Evolutionary conservation across 2,797 vertebrate species (phyloP).

Genomic region (Pygocentrus nattereri): DNA sequence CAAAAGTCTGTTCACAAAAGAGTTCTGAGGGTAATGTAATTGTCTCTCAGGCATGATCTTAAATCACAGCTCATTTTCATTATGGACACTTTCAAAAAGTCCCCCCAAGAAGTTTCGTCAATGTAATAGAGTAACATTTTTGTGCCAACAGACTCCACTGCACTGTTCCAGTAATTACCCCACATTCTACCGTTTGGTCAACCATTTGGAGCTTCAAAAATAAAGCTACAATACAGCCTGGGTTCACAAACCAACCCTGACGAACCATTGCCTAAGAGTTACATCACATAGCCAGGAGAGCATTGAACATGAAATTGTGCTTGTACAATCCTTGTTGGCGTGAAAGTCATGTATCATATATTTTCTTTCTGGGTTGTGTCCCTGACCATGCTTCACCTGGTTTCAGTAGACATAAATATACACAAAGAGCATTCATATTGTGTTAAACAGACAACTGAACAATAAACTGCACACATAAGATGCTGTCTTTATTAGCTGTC

Average conservation of each 20-base stretch:
- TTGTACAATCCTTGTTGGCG: slow-evolving; percentile 7
- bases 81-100: no score
- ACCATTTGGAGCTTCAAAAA: slow-evolving; percentile 29
- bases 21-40: no score
- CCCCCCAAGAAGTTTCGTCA: background rate
- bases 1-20: no score
- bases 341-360: slow-evolving; percentile 34
- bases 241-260: background rate
- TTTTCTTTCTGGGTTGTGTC: background rate
- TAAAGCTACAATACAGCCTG: background rate
- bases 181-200: slow-evolving; percentile 29
- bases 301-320: slow-evolving; percentile 21
- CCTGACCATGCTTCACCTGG: background rate
- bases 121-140: background rate
- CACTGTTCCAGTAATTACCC: slow-evolving; percentile 7
- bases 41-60: no score
- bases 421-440: background rate
- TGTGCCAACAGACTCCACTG: background rate
- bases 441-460: slow-evolving; percentile 23
- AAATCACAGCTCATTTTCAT: no score
- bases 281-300: slow-evolving; percentile 34
- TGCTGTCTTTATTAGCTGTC: slow-evolving; percentile 1
- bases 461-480: background rate
- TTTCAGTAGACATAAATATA: background rate
- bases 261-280: slow-evolving; percentile 36